Evolutionary conservation across 1,140 invertebrate genomes (phyloP).

Genomic region (Ephestia elutella): DNA sequence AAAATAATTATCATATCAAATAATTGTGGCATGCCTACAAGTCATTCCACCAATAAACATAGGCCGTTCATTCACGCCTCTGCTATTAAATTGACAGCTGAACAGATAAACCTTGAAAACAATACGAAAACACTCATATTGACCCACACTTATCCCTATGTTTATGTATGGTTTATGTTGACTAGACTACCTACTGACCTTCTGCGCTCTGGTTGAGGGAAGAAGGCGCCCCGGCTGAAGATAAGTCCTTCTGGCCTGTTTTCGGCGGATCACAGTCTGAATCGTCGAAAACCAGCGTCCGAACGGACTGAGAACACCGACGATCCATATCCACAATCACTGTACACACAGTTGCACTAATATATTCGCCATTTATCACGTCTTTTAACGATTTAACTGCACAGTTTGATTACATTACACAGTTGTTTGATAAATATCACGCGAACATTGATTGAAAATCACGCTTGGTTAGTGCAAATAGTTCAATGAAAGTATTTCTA

Average conservation of each 20-base stretch:
- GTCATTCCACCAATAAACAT: constrained; percentile 21
- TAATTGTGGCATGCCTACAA: constrained; percentile 9
- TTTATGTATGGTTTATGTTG: constrained; percentile 15
- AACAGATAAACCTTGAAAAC: constrained; percentile 57
- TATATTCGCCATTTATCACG: constrained; percentile 63
- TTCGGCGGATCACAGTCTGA: constrained; percentile 63
- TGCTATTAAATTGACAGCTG: constrained; percentile 46
- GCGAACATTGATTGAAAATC: not conserved
- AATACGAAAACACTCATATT: constrained; percentile 25
- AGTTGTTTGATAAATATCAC: not conserved
- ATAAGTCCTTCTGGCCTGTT: constrained; percentile 55
- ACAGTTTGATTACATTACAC: constrained; percentile 26
- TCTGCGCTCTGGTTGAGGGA: constrained; percentile 63
- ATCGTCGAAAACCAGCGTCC: constrained; percentile 71
- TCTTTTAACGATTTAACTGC: constrained; percentile 18
- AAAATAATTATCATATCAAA: not conserved
- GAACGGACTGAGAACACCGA: constrained; percentile 68
- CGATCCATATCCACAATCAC: constrained; percentile 67
- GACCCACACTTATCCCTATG: constrained; percentile 24
- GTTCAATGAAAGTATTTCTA: constrained; percentile 18
- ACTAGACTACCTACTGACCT: too few species aligned
- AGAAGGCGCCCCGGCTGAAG: constrained; percentile 45
- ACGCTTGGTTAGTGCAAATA: not conserved
- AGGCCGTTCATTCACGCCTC: constrained; percentile 37
- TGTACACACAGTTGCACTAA: constrained; percentile 54